Conservation (phyloP, 2,888 invertebrate species). For the Morpho deidamia region DNA sequence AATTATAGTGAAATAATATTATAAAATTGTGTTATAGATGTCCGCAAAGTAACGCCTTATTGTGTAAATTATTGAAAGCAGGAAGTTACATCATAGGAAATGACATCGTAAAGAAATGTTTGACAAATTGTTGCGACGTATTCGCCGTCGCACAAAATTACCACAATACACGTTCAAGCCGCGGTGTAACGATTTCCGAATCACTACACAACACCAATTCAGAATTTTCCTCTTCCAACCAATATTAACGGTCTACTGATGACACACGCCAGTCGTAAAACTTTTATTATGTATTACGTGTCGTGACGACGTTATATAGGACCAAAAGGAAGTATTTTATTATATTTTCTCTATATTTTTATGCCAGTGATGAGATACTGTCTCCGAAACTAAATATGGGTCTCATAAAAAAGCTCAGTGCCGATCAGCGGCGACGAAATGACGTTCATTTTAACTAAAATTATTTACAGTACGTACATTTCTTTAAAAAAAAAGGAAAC, state of each 20-base stretch:
- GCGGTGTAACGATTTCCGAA: constrained; percentile 9
- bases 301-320: constrained; percentile 14
- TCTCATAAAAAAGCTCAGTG: too few species aligned
- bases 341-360: too few species aligned
- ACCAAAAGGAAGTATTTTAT: constrained; percentile 9
- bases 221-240: constrained; percentile 11
- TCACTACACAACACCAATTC: constrained; percentile 3
- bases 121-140: constrained; percentile 47
- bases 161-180: constrained; percentile 10
- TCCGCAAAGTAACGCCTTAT: too few species aligned
- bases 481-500: too few species aligned
- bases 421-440: too few species aligned
- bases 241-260: constrained; percentile 21
- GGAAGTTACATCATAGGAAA: constrained; percentile 11
- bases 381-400: too few species aligned
- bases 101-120: constrained; percentile 45
- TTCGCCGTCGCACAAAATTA: constrained; percentile 14
- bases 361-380: too few species aligned
- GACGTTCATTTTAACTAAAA: too few species aligned
- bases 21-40: too few species aligned
- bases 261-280: constrained; percentile 24
- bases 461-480: too few species aligned
- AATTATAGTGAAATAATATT: not conserved
- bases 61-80: not conserved
- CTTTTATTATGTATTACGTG: constrained; percentile 25